phyloP scores from a whole-genome alignment of 2,113 vertebrate species.

The Marcusenius ussheri region DNA sequence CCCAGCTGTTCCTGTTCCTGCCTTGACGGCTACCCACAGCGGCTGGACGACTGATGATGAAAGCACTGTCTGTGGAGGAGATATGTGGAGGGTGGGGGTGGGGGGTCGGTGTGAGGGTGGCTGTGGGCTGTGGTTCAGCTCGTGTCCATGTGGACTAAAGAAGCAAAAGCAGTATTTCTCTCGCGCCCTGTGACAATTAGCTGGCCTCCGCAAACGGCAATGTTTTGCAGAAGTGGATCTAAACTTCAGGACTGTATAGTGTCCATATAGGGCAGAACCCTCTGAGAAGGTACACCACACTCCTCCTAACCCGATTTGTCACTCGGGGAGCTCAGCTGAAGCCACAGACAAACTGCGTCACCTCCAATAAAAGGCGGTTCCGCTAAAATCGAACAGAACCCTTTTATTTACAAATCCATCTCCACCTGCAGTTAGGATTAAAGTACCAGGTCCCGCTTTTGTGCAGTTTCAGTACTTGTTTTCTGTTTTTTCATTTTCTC shows the following conservation, averaged over 20 bases:
- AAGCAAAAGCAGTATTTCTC: slow-evolving; percentile 53
- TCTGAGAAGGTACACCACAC: slow-evolving; percentile 43
- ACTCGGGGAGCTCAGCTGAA: slow-evolving; percentile 50
- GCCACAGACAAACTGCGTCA: slow-evolving; percentile 45
- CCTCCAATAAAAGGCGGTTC: background rate
- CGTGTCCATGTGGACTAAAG: slow-evolving; percentile 57
- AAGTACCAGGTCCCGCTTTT: background rate
- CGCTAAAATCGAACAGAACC: background rate
- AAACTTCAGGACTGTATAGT: slow-evolving; percentile 35
- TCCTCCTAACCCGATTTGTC: slow-evolving; percentile 64
- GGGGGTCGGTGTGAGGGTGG: slow-evolving; percentile 65
- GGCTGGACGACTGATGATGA: slow-evolving; percentile 46
- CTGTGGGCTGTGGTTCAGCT: slow-evolving; percentile 59
- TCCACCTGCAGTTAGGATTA: background rate
- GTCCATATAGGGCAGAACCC: slow-evolving; percentile 50
- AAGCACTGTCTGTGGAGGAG: slow-evolving; percentile 59
- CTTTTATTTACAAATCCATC: slow-evolving; percentile 4
- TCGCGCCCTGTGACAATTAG: slow-evolving; percentile 60
- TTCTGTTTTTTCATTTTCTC: background rate
- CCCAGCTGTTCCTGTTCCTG: slow-evolving; percentile 36
- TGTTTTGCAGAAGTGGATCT: background rate
- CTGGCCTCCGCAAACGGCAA: slow-evolving; percentile 35
- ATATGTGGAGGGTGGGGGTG: slow-evolving; percentile 62
- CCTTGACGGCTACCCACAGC: slow-evolving; percentile 44
- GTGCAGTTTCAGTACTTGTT: background rate